These are phyloP conservation scores for Athalia circularis DNA, from an alignment of 2,888 invertebrate genomes.

Conservation along the genomic window DNA sequence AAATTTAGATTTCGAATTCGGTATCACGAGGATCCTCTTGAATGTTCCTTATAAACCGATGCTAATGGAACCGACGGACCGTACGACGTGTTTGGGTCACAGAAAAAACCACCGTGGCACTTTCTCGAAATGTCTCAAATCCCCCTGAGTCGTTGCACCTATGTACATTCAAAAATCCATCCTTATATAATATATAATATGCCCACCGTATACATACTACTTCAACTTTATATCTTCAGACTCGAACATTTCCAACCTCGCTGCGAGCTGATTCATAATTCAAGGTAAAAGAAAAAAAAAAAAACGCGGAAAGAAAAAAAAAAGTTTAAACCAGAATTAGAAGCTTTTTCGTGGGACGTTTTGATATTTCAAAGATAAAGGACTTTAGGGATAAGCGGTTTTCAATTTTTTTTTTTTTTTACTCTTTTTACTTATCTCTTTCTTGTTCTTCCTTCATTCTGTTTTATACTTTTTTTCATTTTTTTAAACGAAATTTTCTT, in stretches of 20 bases:
- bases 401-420: no score
- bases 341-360: no score
- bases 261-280: slow-evolving; percentile 11
- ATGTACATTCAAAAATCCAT: slow-evolving; percentile 9
- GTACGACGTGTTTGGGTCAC: slow-evolving; percentile 11
- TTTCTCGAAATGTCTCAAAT: slow-evolving; percentile 1
- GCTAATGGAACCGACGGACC: slow-evolving; percentile 30
- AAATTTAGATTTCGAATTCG: slow-evolving; percentile 40
- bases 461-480: no score
- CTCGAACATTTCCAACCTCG: no score
- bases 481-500: neutral
- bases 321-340: neutral
- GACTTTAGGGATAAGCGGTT: no score
- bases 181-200: neutral
- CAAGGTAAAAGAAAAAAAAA: neutral
- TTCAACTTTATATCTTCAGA: no score
- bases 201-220: no score
- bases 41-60: slow-evolving; percentile 11
- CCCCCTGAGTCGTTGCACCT: slow-evolving; percentile 1
- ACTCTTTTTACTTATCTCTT: no score
- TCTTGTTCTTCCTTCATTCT: no score
- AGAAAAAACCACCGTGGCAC: slow-evolving; percentile 5
- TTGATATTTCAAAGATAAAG: no score
- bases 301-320: neutral
- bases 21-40: neutral